Base-by-base conservation (phyloP, 2,888 invertebrate genomes). In the Lysandra coridon region DNA sequence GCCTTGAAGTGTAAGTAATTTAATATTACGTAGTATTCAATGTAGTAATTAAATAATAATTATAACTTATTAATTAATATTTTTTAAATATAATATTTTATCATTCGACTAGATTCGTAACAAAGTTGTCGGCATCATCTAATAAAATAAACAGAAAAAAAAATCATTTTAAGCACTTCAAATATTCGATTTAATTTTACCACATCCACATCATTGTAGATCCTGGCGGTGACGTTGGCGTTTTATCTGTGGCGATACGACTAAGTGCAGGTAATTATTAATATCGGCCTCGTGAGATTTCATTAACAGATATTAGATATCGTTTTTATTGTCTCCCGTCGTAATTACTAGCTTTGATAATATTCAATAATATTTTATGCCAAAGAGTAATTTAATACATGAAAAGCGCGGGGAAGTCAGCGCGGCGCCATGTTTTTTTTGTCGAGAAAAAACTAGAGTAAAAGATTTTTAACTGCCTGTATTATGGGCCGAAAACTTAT, bases 181-280 rank as follows among this genome's bases (percentile, higher is more conserved):
- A 49, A 49, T 49, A 49, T 10, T 49, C 49, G 2, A 49, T 49
- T 49, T 49, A 49, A 49, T 10, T 33, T 69, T 69, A 33, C 76
- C 76, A 33, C 76, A 76, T 76, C 76, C 76, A 57, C 30, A 1
- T 14, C 4, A 33, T 57, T 53, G 33, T 33, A 75, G 23, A 44
- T 12, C 23, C 2, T 5, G 5, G 57, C 1, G 53, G 76, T 76
- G 76, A 76, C 76, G 33, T 76, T 14, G 12, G 53, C 53, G 23
- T 75, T 76, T 57, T 76, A 76, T 76, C 76, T 76, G 33, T 33
- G 12, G 23, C 49, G 76, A 76, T 76, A 76, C 30, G 33, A 57
- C 76, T 76, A 76, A 76, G 76, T 76, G 76, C 57, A 57, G 57
- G 76, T 76, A 76, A 76, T 76, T 76, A 76, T 76, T 76, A 76